Base-by-base conservation (phyloP, 2,888 invertebrate genomes). In the Scelioninae gen. 2 region DNA sequence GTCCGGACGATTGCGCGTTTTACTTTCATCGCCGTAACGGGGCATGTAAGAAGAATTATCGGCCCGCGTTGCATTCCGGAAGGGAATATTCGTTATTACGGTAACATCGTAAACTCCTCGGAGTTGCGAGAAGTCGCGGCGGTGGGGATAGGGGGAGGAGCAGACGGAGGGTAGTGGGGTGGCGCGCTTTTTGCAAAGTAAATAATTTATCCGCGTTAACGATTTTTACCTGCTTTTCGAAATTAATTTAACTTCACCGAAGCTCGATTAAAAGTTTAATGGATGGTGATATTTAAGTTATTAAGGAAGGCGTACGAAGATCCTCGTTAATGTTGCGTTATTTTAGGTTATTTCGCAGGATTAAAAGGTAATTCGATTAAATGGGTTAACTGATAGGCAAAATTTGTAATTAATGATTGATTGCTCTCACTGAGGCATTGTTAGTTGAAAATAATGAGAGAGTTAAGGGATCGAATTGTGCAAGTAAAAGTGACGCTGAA, bases 11-110 rank as follows among this genome's bases (percentile, higher is more conserved):
- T 63, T 58, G 58, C 67, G 16, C 22, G 25, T 46, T 48, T 61
- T 48, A 73, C 67, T 73, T 73, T 73, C 73, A 45, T 67, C 50
- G 53, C n/a, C 15, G 48, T 37, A 60, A 67, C 67, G 57, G 50
- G 15, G 33, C 46, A 48, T 65, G 53, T 52, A 15, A 41, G 48
- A 9, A 11, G 43, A 61, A 72, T 65, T 67, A 67, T 67, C 45
- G 50, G 58, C 10, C 39, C n/a, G 35, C 53, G 10, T 52, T 67
- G 53, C 60, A 15, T 55, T 46, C 60, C 65, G 72, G 65, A 72
- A 72, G 60, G 1, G 45, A 72, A 33, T 25, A 37, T 9, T 28
- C 55, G 37, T 45, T 60, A 35, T 60, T 55, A 53, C 55, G 39
- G 57, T 55, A 60, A 41, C 52, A 41, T 46, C 65, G 52, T 71